Evolutionary conservation across 2,113 vertebrate species (phyloP), one percentile per base, ranked within the genome.

Genomic region (Pelusios castaneus): DNA sequence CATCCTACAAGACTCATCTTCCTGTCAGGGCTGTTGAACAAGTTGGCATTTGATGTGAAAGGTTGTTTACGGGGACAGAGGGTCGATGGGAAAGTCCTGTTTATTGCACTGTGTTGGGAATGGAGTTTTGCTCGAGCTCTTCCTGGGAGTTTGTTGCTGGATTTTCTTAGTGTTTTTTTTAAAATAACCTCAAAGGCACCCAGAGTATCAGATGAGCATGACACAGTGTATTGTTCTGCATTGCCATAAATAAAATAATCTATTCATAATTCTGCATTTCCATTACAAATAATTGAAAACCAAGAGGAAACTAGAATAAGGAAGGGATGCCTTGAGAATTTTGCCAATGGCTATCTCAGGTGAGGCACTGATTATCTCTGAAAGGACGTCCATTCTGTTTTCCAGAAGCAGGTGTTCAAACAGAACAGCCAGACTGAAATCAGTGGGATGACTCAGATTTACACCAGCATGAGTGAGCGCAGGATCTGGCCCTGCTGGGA

Each of bases 141-240:
- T 67, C 17, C 63, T 38, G 17, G 34, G 34, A 67, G 8, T 38
- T 67, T n/a, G 19, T n/a, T n/a, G 63, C 34, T 67, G 60, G 56
- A 27, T 60, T 31, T 5, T 29, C 10, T 13, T 56, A 55, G 31
- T 63, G 16, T 63, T 67, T 67, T 67, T 67, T 38, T n/a, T 21
- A 38, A 38, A 56, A 67, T 67, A 63, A 60, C 29, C 34, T n/a
- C 31, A n/a, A 63, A 63, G 60, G 16, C 14, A n/a, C 34, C 16
- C 34, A 89, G 3, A 9, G 45, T n/a, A 91, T 45, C 81, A 41
- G 38, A 81, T 91, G 52, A 47, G 88, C 77, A 92, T 90, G 52
- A 38, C 22, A 87, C 52, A 79, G 52, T 56, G 19, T 81, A 22
- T 89, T 93, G 88, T n/a, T 90, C 87, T 67, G 19, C 63, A 79